Evolutionary conservation across 1,140 invertebrate species (phyloP), one percentile per base, ranked within the genome.

Genomic region (Psix sp.): DNA sequence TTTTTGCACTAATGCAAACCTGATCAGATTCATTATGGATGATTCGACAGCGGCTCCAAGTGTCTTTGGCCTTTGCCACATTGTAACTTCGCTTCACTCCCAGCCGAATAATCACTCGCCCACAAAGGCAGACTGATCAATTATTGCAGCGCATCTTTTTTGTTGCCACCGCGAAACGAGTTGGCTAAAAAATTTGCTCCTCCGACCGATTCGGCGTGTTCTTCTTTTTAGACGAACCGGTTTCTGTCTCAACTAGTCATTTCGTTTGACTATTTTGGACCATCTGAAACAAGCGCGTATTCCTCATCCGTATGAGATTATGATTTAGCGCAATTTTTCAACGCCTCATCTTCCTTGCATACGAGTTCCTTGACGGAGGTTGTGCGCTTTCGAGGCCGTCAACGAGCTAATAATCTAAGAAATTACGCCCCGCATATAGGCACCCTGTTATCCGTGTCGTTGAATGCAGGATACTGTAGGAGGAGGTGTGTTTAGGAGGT

Each of bases 61-160:
- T 75, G 66, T 75, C 72, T 75, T 70, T 70, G 48, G 59, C 72
- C 59, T 75, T 75, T 75, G 65, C 72, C 54, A 70, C 66, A 66
- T 70, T 49, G 60, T 68, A 74, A 63, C 57, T 67, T 24, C 10
- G 26, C 63, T 67, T 63, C 45, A 52, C 42, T 57, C 31, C 15
- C 54, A 57, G 59, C 16, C 60, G 66, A 76, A 76, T 76, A 76
- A 71, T 71, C 57, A 68, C 59, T 76, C 66, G 73, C 73, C 66
- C 62, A 76, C 66, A 70, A 71, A 71, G 60, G 59, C 68, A 70
- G 68, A 77, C 74, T 72, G 67, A 76, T 76, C 74, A 72, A 76
- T 72, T 76, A 76, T 72, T 76, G 74, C 74, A 76, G 43, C 74
- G 68, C 63, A 76, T 46, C 67, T 72, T 76, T 73, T 76, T 76